Evolutionary conservation across 2,888 invertebrate genomes (phyloP).

Genomic region (Zhengitettix transpicula): DNA sequence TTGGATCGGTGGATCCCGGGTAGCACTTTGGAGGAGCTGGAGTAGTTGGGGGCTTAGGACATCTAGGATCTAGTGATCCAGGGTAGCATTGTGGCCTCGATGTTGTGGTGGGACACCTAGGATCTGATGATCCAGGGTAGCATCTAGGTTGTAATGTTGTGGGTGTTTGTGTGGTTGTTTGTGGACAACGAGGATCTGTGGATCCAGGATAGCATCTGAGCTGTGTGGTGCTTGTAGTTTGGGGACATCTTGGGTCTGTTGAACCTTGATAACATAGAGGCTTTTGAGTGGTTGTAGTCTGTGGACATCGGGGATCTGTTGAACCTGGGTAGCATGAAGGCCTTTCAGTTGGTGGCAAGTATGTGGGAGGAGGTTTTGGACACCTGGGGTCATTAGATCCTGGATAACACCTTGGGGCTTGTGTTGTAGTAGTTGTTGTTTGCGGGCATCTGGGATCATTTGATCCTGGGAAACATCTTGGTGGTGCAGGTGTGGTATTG

Average conservation of each 20-base stretch:
- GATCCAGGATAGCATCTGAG: slow-evolving; percentile 20
- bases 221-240: slow-evolving; percentile 10
- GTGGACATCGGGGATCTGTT: slow-evolving; percentile 20
- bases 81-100: slow-evolving; percentile 18
- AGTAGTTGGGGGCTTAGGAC: slow-evolving; percentile 10
- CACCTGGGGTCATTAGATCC: slow-evolving; percentile 20
- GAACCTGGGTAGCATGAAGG: slow-evolving; percentile 23
- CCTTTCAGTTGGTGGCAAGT: slow-evolving; percentile 11
- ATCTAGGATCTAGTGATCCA: slow-evolving; percentile 16
- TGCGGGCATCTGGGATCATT: slow-evolving; percentile 20
- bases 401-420: slow-evolving; percentile 16
- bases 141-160: not conserved
- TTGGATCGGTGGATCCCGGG: slow-evolving; percentile 16
- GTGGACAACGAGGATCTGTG: slow-evolving; percentile 17
- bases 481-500: slow-evolving; percentile 2
- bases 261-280: slow-evolving; percentile 20
- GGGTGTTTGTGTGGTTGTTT: too few species aligned
- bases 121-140: not conserved
- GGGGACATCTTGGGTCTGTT: slow-evolving; percentile 16
- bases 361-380: slow-evolving; percentile 15
- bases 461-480: slow-evolving; percentile 12
- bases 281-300: slow-evolving; percentile 17
- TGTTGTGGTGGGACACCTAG: not conserved
- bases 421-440: slow-evolving; percentile 13
- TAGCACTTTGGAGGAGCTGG: slow-evolving; percentile 16